phyloP scores from a whole-genome alignment of 2,888 invertebrate genomes.

The Lasioglossum vierecki region DNA sequence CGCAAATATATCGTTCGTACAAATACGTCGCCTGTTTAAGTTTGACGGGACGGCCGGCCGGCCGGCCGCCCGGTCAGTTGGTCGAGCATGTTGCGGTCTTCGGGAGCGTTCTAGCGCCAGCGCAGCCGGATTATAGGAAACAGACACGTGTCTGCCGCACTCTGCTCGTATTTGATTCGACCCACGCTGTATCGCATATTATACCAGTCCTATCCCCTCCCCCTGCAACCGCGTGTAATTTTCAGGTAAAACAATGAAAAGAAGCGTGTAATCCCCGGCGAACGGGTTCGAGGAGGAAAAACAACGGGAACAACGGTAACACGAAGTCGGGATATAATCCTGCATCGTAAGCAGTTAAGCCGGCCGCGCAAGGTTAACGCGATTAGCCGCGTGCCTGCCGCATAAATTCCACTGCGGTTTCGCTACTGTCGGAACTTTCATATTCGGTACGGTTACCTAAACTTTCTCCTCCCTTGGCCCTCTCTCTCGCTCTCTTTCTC shows the following conservation, averaged over 20 bases:
- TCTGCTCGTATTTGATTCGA: background rate
- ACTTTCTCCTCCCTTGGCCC: conserved; percentile 18
- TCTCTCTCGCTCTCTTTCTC: background rate
- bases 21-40: background rate
- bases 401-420: conserved; percentile 42
- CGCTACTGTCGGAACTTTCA: conserved; percentile 35
- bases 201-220: background rate
- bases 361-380: conserved; percentile 40
- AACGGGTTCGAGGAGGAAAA: conserved; percentile 25
- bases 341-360: conserved; percentile 39
- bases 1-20: conserved; percentile 11
- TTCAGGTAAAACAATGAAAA: conserved; percentile 46
- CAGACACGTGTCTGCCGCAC: conserved; percentile 52
- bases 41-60: background rate
- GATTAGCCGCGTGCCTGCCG: conserved; percentile 44
- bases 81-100: conserved; percentile 40
- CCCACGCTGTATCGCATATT: conserved; percentile 12
- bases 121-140: conserved; percentile 45
- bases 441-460: conserved; percentile 20
- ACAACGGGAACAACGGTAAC: conserved; percentile 6
- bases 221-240: conserved; percentile 22
- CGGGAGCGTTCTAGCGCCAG: background rate
- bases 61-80: background rate
- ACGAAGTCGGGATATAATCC: conserved; percentile 33
- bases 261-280: conserved; percentile 41